Evolutionary conservation across 1,140 invertebrate genomes (phyloP).

Genomic region (Ceratina japonica): DNA sequence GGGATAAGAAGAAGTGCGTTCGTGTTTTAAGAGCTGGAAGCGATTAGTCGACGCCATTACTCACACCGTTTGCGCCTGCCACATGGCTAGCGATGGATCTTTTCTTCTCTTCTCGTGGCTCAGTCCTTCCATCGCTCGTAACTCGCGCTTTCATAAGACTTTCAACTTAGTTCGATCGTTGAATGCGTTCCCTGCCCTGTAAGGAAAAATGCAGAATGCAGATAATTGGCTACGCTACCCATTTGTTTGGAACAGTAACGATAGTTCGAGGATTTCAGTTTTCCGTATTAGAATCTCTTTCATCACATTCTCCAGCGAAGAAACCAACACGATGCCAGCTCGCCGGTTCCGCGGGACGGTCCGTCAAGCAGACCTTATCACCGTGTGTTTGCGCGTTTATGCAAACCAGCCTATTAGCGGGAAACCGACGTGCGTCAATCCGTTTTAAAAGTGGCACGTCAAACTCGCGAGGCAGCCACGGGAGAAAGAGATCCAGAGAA

Average conservation of each 20-base stretch:
- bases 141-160: slow-evolving; percentile 39
- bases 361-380: neutral
- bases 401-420: slow-evolving; percentile 26
- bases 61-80: slow-evolving; percentile 73
- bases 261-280: too few species aligned
- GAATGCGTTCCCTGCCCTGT: neutral
- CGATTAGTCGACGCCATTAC: slow-evolving; percentile 73
- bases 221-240: neutral
- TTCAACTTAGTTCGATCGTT: slow-evolving; percentile 11
- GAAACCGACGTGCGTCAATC: slow-evolving; percentile 37
- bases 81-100: slow-evolving; percentile 71
- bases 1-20: slow-evolving; percentile 56
- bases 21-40: slow-evolving; percentile 67
- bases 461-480: slow-evolving; percentile 15
- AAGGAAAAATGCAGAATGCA: too few species aligned
- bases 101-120: slow-evolving; percentile 41
- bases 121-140: slow-evolving; percentile 11
- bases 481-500: neutral
- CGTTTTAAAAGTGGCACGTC: slow-evolving; percentile 36
- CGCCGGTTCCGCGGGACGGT: neutral
- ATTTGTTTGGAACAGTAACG: neutral
- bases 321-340: neutral
- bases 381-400: slow-evolving; percentile 18
- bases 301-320: neutral
- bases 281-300: neutral